Percentiles rank a stretch among this genome's conserved stretches.
Conservation (phyloP, 2,113 vertebrate species). For the Eurypyga helias region DNA sequence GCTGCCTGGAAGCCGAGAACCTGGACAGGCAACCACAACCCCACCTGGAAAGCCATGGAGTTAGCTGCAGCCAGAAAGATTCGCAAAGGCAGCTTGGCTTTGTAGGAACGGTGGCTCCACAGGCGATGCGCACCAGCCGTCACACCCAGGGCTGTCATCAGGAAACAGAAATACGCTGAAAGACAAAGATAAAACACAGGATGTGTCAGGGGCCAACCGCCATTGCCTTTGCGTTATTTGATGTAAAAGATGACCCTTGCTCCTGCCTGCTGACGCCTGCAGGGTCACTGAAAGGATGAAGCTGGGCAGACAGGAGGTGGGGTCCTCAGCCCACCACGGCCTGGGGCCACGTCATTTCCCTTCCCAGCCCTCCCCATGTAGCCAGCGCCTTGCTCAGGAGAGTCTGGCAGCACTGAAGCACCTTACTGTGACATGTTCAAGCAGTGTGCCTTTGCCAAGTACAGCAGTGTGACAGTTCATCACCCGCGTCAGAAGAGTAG, state of each 20-base stretch:
- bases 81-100: slow-evolving; percentile 83
- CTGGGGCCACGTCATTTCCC: accelerated
- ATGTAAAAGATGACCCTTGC: neutral
- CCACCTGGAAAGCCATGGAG: slow-evolving; percentile 88
- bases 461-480: neutral
- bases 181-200: slow-evolving; percentile 29
- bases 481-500: neutral
- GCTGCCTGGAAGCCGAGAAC: neutral
- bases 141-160: slow-evolving; percentile 78
- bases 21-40: neutral
- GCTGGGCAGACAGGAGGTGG: neutral
- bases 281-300: neutral
- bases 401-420: neutral
- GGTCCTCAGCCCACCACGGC: neutral
- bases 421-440: accelerated
- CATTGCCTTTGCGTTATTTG: neutral
- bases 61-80: slow-evolving; percentile 84
- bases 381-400: neutral
- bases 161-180: slow-evolving; percentile 81
- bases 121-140: slow-evolving; percentile 81
- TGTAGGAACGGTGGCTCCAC: slow-evolving; percentile 86
- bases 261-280: neutral
- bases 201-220: neutral
- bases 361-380: neutral
- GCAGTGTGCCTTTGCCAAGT: neutral